Evolutionary conservation across 2,113 vertebrate species (phyloP).

Genomic region (Tetrao urogallus): DNA sequence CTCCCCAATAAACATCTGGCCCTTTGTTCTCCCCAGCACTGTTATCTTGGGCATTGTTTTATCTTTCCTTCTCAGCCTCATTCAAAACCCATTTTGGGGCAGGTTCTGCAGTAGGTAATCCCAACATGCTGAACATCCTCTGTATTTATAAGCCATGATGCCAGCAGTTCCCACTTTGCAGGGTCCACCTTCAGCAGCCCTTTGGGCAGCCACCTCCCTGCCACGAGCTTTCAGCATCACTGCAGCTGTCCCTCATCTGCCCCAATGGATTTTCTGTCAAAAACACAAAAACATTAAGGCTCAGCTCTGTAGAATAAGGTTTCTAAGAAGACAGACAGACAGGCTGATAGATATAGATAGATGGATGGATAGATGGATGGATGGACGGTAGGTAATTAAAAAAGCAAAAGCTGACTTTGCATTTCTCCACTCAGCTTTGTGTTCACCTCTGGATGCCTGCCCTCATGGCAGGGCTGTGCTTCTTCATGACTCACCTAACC

Average conservation of each 20-base stretch:
- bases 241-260: not conserved
- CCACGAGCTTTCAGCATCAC: not conserved
- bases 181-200: not conserved
- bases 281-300: not conserved
- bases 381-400: not conserved
- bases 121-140: not conserved
- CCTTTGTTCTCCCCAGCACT: slow-evolving; percentile 15
- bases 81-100: not conserved
- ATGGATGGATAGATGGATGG: too few relatives aligned
- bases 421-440: not conserved
- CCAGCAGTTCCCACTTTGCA: not conserved
- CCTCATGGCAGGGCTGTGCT: not conserved
- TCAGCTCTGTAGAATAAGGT: not conserved
- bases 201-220: not conserved
- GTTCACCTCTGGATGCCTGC: not conserved
- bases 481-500: not conserved
- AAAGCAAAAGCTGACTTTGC: not conserved
- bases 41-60: slow-evolving; percentile 46
- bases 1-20: not conserved
- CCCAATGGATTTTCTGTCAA: not conserved
- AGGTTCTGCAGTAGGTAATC: not conserved
- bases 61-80: not conserved
- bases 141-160: not conserved
- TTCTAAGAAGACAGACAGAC: too few relatives aligned
- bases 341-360: too few relatives aligned